Evolutionary conservation across 2,888 invertebrate genomes (phyloP).

Genomic region (Thumatha senex): DNA sequence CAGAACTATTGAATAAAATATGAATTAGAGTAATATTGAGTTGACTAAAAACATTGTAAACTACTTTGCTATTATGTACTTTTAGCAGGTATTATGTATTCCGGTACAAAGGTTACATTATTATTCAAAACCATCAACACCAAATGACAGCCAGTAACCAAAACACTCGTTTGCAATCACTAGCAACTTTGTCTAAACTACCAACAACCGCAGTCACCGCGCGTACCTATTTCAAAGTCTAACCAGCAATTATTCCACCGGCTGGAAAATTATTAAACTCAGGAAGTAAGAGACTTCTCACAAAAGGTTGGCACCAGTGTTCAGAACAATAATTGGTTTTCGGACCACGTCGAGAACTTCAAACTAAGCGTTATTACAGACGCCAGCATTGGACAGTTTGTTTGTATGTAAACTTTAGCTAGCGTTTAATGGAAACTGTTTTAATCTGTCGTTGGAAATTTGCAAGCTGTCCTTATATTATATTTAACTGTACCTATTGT

Average conservation of each 20-base stretch:
- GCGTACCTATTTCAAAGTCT: constrained; percentile 39
- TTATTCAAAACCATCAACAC: not conserved
- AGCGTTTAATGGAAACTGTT: constrained; percentile 36
- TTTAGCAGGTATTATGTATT: not conserved
- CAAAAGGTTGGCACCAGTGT: constrained; percentile 42
- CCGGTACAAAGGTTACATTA: not conserved
- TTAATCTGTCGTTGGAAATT: constrained; percentile 26
- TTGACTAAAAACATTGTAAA: too few relatives aligned
- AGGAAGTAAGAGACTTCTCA: constrained; percentile 34
- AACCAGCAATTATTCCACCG: constrained; percentile 40
- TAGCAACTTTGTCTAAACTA: constrained; percentile 8
- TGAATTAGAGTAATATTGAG: too few relatives aligned
- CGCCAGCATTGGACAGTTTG: constrained; percentile 31
- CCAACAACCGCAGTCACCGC: constrained; percentile 26
- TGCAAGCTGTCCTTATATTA: not conserved
- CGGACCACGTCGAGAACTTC: constrained; percentile 46
- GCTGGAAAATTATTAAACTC: constrained; percentile 46
- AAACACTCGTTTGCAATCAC: not conserved
- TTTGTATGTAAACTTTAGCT: constrained; percentile 33
- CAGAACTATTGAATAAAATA: too few relatives aligned
- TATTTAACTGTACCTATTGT: too few relatives aligned
- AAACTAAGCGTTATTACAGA: constrained; percentile 35
- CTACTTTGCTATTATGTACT: not conserved
- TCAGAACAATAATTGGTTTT: constrained; percentile 60
- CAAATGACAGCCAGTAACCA: not conserved